phyloP scores from a whole-genome alignment of 2,888 invertebrate species.

The Malthinus seriepunctatus region DNA sequence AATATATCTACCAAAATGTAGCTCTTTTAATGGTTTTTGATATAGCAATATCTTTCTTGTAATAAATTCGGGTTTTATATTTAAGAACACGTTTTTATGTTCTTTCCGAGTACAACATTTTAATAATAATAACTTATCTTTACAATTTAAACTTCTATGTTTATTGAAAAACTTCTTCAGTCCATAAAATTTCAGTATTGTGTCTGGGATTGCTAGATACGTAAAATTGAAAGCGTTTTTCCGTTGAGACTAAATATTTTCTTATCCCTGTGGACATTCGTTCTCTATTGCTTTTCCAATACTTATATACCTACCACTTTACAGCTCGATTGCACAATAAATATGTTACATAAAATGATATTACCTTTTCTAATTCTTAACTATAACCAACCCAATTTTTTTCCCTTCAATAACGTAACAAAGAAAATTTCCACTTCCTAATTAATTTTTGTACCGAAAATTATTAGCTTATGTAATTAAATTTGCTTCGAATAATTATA shows the following conservation, averaged over 20 bases:
- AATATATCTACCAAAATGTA: neutral
- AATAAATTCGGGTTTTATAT: slow-evolving; percentile 18
- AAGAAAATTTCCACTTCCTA: too few relatives aligned
- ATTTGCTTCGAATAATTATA: too few relatives aligned
- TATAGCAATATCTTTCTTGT: slow-evolving; percentile 7
- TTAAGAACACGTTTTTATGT: slow-evolving; percentile 19
- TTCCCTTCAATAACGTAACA: neutral
- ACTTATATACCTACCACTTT: slow-evolving; percentile 35
- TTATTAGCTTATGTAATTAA: too few relatives aligned
- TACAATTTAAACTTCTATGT: slow-evolving; percentile 24
- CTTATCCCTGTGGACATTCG: slow-evolving; percentile 49
- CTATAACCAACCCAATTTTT: neutral
- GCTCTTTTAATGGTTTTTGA: slow-evolving; percentile 1
- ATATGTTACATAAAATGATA: slow-evolving; percentile 12
- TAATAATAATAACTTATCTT: slow-evolving; percentile 26
- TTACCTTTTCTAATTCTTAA: neutral
- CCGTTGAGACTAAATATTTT: slow-evolving; percentile 48
- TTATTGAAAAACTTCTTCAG: slow-evolving; percentile 46
- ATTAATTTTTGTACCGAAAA: too few relatives aligned
- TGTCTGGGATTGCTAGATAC: slow-evolving; percentile 48
- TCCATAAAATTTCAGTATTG: slow-evolving; percentile 49
- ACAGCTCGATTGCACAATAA: slow-evolving; percentile 41
- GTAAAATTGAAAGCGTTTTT: slow-evolving; percentile 46
- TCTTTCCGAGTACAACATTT: slow-evolving; percentile 12
- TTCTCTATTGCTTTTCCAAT: slow-evolving; percentile 49